A percentile compares a stretch with the other conserved stretches of the same genome.
Conservation (phyloP, 2,797 vertebrate genomes). For the Eulemur mongoz region DNA sequence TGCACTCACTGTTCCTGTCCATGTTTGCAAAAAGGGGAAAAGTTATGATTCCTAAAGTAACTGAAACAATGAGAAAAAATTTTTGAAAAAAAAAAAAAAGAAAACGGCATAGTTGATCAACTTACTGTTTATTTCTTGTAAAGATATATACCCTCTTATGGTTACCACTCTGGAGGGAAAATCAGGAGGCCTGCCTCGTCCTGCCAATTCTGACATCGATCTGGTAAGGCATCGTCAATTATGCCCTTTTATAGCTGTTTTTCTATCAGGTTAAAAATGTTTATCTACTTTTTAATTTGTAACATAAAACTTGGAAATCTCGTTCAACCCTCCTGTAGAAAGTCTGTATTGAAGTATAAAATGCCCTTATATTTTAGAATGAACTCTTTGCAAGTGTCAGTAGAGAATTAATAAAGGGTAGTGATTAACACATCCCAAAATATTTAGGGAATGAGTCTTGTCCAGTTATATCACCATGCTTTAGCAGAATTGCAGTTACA, state of each 20-base stretch:
- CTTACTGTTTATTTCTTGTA: constrained; percentile 12
- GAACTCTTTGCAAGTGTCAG: background rate
- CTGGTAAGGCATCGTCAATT: background rate
- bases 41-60: background rate
- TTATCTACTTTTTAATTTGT: background rate
- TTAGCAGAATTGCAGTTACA: background rate
- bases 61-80: background rate
- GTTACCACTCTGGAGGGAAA: background rate
- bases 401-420: background rate
- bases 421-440: background rate
- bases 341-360: background rate
- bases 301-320: background rate
- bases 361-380: constrained; percentile 15
- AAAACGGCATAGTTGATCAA: background rate
- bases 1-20: background rate
- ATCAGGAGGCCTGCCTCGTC: background rate
- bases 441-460: background rate
- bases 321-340: background rate
- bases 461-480: background rate
- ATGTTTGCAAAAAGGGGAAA: background rate
- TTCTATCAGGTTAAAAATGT: background rate
- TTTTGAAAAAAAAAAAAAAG: background rate
- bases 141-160: background rate
- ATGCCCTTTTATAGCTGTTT: background rate
- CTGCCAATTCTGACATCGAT: background rate